Conservation (phyloP, 2,113 vertebrate species). For the Eptatretus burgeri region DNA sequence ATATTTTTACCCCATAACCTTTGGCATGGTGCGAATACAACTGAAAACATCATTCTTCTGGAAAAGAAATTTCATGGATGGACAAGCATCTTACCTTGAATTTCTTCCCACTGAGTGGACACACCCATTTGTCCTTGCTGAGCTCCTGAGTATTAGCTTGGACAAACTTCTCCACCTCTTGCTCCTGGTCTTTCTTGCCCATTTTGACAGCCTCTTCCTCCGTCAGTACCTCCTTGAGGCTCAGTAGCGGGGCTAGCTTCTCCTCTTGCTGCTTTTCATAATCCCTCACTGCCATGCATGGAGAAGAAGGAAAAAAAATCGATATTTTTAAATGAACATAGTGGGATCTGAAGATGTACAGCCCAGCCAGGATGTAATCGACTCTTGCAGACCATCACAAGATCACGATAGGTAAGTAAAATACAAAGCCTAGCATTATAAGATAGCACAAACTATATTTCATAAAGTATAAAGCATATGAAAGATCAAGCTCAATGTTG, state of each 20-base stretch:
- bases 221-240: slow-evolving; percentile 35
- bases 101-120: slow-evolving; percentile 71
- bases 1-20: no score
- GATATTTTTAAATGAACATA: background rate
- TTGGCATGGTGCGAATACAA: no score
- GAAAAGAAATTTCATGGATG: no score
- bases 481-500: no score
- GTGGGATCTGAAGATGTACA: no score
- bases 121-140: slow-evolving; percentile 78
- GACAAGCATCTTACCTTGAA: slow-evolving; percentile 31
- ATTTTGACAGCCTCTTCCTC: slow-evolving; percentile 55
- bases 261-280: slow-evolving; percentile 65
- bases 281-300: slow-evolving; percentile 26
- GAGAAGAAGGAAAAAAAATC: background rate
- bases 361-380: no score
- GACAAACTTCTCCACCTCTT: slow-evolving; percentile 70
- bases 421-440: no score
- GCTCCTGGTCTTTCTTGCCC: slow-evolving; percentile 52
- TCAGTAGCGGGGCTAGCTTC: slow-evolving; percentile 34
- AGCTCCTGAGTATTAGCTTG: slow-evolving; percentile 62
- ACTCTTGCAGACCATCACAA: no score
- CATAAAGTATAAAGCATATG: no score
- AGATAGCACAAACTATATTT: no score
- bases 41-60: no score
- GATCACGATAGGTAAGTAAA: no score